Evolutionary conservation across 2,797 vertebrate genomes (phyloP).

Genomic region (Hyperoplus lanceolatus): DNA sequence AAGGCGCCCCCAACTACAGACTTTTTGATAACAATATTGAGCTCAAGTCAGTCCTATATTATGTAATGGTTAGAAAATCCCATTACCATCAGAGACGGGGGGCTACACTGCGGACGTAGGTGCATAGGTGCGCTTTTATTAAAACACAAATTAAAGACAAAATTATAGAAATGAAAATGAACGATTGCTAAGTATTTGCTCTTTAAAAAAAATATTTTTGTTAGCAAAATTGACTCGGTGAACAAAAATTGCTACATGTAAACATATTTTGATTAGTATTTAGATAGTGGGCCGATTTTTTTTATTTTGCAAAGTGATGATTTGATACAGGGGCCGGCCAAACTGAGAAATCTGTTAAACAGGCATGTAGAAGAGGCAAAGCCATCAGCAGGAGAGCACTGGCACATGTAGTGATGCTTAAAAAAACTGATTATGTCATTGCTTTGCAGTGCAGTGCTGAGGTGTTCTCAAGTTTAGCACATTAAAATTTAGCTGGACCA

Average conservation of each 20-base stretch:
- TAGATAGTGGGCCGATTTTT: not conserved
- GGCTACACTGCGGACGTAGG: too few relatives aligned
- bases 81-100: too few relatives aligned
- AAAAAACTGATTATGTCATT: conserved; percentile 28
- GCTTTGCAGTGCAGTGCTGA: conserved; percentile 50
- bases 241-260: not conserved
- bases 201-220: not conserved
- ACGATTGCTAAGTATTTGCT: not conserved
- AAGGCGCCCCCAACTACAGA: too few relatives aligned
- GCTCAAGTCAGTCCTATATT: too few relatives aligned
- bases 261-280: not conserved
- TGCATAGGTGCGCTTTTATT: too few relatives aligned
- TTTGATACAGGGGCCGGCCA: not conserved
- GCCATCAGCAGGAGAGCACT: not conserved
- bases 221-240: not conserved
- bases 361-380: not conserved
- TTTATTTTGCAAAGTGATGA: not conserved
- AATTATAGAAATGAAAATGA: not conserved
- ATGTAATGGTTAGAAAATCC: too few relatives aligned
- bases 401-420: conserved; percentile 14
- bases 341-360: not conserved
- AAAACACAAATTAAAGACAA: not conserved
- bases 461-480: conserved; percentile 70
- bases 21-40: too few relatives aligned
- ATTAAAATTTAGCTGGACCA: conserved; percentile 69